A percentile compares a stretch with the other conserved stretches of the same genome.
Evolutionary conservation across 2,888 invertebrate species (phyloP).

Genomic region (Dysmachus trigonus): DNA sequence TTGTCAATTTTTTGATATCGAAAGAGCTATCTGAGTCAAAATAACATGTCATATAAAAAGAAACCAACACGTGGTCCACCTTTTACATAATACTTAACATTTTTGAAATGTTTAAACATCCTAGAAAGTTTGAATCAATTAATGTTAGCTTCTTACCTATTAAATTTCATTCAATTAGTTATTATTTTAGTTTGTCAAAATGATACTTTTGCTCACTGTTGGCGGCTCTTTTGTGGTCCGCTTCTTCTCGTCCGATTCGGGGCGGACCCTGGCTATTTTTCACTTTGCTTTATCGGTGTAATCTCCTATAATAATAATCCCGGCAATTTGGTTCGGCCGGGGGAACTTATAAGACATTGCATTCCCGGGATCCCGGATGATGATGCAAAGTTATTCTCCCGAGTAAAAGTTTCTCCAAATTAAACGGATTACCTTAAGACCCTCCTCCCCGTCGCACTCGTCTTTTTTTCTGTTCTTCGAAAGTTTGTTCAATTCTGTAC

Average conservation of each 20-base stretch:
- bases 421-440: constrained; percentile 31
- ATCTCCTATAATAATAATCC: not conserved
- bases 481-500: constrained; percentile 1
- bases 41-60: no score
- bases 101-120: no score
- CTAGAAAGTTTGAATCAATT: no score
- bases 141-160: no score
- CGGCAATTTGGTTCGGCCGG: not conserved
- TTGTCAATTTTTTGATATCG: no score
- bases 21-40: no score
- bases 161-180: no score
- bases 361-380: not conserved
- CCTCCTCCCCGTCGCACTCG: not conserved
- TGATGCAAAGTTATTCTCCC: not conserved
- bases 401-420: not conserved
- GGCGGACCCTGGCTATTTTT: not conserved
- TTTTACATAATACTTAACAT: no score
- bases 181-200: no score
- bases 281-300: not conserved
- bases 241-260: not conserved
- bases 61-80: no score
- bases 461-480: not conserved
- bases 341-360: not conserved
- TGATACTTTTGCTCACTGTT: no score
- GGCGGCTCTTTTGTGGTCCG: not conserved